Evolutionary conservation across 2,113 vertebrate genomes (phyloP), one percentile per base, ranked within the genome.

Genomic region (Nannospalax galili): DNA sequence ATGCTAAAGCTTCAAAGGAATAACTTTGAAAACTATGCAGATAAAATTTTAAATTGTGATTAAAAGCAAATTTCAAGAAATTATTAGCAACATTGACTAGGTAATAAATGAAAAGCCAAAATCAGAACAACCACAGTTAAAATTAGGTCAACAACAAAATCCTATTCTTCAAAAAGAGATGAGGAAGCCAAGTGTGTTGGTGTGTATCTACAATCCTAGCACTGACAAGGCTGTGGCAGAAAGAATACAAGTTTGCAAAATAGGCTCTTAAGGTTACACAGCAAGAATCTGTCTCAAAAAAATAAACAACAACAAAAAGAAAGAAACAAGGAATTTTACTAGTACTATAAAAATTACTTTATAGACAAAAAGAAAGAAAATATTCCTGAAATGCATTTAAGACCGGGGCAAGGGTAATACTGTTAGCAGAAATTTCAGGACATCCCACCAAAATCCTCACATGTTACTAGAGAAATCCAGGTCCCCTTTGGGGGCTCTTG

Each of bases 41-140:
- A 85, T 58, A 64, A 91, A 75, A 92, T 58, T 58, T n/a, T 72
- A 92, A 91, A 88, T 52, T 10, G 11, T 67, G 65, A 86, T 84
- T n/a, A n/a, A 86, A 19, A 7, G 37, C 0, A 84, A 82, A 88
- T 91, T 94, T 70, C 22, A 81, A 77, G 69, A 82, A 85, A 58
- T 35, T 26, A 42, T 45, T 73, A 58, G 30, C 56, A 94, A 80
- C 67, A 67, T 19, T 81, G 67, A 94, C 52, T 72, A 7, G 45
- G 35, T 40, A 72, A 42, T 64, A 92, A 75, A 86, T 42, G 73
- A 85, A 84, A 89, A 10, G 37, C 17, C 62, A 81, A 42, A 81
- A 45, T n/a, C 28, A 69, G 40, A 74, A 69, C 19, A 17, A 40
- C 17, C 84, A 86, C 1, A n/a, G 73, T 58, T 74, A 91, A 93